Conservation (phyloP, 2,888 invertebrate genomes). For the Yponomeuta malinellus region DNA sequence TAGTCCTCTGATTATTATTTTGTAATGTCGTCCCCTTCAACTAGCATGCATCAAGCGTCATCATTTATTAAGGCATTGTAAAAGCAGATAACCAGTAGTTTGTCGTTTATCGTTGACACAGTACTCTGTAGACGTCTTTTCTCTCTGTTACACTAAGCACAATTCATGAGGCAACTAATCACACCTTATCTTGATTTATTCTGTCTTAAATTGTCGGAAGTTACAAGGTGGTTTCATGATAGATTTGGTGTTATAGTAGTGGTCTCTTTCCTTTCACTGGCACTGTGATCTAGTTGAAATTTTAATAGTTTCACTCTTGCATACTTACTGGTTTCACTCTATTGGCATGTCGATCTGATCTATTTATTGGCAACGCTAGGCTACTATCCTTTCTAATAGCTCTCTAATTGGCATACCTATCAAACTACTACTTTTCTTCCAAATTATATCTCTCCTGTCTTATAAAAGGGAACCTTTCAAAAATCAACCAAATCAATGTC, state of each 20-base stretch:
- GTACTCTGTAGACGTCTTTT: slow-evolving; percentile 1
- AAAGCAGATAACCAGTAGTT: slow-evolving; percentile 60
- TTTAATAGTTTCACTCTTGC: slow-evolving; percentile 1
- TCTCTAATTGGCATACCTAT: not conserved
- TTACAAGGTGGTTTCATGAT: not conserved
- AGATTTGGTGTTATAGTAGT: not conserved
- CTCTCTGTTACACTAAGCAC: slow-evolving; percentile 7
- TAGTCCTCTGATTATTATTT: not conserved
- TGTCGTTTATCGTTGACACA: slow-evolving; percentile 27
- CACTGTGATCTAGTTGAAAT: not conserved
- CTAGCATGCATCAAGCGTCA: slow-evolving; percentile 12
- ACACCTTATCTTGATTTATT: not conserved
- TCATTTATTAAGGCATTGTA: slow-evolving; percentile 57
- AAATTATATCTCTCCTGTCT: not conserved
- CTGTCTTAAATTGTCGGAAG: not conserved
- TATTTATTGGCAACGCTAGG: not conserved
- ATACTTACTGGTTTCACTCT: not conserved
- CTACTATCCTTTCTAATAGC: not conserved
- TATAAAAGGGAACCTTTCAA: too few relatives aligned
- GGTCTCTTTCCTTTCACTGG: not conserved
- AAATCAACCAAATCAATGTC: too few relatives aligned
- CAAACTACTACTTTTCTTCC: not conserved
- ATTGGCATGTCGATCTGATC: not conserved
- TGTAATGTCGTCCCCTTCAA: not conserved
- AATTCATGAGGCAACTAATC: not conserved